Conservation (phyloP, 2,888 invertebrate genomes). For the Erannis defoliaria region DNA sequence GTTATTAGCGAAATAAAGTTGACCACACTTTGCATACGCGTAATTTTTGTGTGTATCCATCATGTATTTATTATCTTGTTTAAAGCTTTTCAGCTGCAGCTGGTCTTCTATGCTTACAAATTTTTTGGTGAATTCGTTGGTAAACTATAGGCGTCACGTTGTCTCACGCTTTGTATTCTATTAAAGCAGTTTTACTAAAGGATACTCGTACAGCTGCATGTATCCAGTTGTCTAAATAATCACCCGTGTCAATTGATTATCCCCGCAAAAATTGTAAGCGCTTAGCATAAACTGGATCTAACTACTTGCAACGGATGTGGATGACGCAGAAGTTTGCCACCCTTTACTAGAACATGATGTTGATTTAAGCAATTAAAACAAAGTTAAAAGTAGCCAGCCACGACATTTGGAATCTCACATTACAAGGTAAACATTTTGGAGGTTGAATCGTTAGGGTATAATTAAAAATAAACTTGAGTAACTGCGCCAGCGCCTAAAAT, state of each 20-base stretch:
- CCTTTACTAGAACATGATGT: slow-evolving; percentile 16
- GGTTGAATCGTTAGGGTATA: too few relatives aligned
- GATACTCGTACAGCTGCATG: slow-evolving; percentile 16
- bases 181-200: slow-evolving; percentile 1
- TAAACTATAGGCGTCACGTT: background rate
- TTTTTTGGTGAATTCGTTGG: background rate
- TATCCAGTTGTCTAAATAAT: slow-evolving; percentile 19
- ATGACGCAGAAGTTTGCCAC: slow-evolving; percentile 15
- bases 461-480: too few relatives aligned
- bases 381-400: background rate
- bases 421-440: too few relatives aligned
- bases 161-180: too few relatives aligned
- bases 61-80: background rate
- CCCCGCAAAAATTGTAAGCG: slow-evolving; percentile 39
- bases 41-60: too few relatives aligned
- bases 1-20: too few relatives aligned
- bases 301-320: slow-evolving; percentile 38
- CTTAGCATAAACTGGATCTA: slow-evolving; percentile 48
- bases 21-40: too few relatives aligned
- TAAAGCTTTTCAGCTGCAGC: background rate
- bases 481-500: background rate
- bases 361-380: slow-evolving; percentile 1
- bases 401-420: too few relatives aligned
- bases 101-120: background rate
- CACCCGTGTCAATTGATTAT: slow-evolving; percentile 41